These are phyloP conservation scores for Isichthys henryi DNA, from an alignment of 2,113 vertebrate species.

Conservation along the genomic window DNA sequence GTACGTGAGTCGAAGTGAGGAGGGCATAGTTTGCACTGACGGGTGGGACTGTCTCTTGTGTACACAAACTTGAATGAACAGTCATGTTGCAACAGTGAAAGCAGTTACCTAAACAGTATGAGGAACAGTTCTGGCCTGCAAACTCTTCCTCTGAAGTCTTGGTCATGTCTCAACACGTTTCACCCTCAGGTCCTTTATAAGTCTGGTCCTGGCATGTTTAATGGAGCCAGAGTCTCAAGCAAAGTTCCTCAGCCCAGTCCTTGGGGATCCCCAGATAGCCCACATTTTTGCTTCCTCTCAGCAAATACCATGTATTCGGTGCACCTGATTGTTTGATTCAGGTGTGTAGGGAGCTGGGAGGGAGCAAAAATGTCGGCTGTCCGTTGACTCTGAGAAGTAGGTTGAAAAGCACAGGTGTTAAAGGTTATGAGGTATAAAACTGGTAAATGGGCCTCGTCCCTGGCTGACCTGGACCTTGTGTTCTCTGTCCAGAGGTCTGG, in stretches of 20 bases:
- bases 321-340: neutral
- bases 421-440: neutral
- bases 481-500: conserved; percentile 64
- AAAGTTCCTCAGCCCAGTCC: neutral
- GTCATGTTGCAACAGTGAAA: neutral
- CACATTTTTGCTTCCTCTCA: neutral
- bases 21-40: neutral
- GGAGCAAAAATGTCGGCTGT: neutral
- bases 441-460: neutral
- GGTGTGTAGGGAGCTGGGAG: neutral
- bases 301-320: neutral
- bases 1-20: conserved; percentile 40
- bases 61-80: neutral
- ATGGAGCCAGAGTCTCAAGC: neutral
- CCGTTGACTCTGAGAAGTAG: neutral
- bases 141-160: neutral
- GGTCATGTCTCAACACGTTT: neutral
- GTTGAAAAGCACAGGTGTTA: neutral
- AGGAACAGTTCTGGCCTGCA: neutral
- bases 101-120: neutral
- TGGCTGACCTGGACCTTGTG: neutral
- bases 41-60: neutral
- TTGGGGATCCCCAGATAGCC: neutral
- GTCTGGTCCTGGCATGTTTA: neutral
- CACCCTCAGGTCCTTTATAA: neutral